Evolutionary conservation across 2,888 invertebrate species (phyloP), one percentile per base, ranked within the genome.

Genomic region (Argyresthia albistria): DNA sequence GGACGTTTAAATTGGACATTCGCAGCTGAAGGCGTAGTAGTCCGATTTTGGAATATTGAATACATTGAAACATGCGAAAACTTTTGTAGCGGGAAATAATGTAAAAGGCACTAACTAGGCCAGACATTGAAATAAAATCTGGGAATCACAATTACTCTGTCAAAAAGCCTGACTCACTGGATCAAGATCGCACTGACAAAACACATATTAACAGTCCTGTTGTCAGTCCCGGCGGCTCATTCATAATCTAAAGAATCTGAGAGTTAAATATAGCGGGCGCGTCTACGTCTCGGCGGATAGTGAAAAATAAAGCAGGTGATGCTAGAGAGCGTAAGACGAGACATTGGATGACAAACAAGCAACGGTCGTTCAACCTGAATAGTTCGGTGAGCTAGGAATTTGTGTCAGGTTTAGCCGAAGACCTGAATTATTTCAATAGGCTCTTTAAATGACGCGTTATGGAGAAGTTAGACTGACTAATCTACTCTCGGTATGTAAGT

Each of bases 241-340:
- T 83, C 81, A 83, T 76, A 78, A 73, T 72, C 64, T 54, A 69
- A 63, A 61, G 46, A 35, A 46, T 65, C 66, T 63, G 60, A 59
- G 59, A 63, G 73, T 72, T 71, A 70, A 74, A 80, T 79, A 81
- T 79, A 80, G 69, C 67, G 52, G 66, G 63, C 43, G 39, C 61
- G 65, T 64, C 64, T 64, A 65, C 66, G 69, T 68, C 66, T 63
- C 69, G 57, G 65, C 70, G 65, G 12, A 73, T 76, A 76, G 74
- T 76, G 75, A 78, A 76, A 80, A 78, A 76, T 79, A 64, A 76
- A 77, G 75, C 80, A 82, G 77, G 76, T 81, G 76, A 78, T 71
- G 67, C 65, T 60, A 60, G 63, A 25, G 67, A 66, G 69, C 64
- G 62, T 60, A 64, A 69, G 66, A 70, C 70, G 65, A 63, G 67